These are phyloP conservation scores for Ostrea denselamellosa DNA, from an alignment of 1,140 invertebrate genomes.

Conservation along the genomic window DNA sequence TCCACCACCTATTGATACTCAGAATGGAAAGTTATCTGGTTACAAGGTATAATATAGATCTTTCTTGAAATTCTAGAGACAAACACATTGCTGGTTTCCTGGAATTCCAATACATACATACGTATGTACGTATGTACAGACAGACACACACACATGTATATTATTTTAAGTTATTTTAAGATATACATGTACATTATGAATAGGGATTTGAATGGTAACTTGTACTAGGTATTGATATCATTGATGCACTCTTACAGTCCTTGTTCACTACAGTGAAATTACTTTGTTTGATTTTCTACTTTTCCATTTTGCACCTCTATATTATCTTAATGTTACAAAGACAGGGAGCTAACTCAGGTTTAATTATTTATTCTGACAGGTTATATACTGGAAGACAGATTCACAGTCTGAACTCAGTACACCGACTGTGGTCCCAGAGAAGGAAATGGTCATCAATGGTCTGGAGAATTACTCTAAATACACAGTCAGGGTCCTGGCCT, in stretches of 20 bases:
- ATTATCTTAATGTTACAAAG: neutral
- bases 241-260: too few species aligned
- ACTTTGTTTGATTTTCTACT: too few species aligned
- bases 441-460: slow-evolving; percentile 79
- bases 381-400: neutral
- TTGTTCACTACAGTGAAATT: too few species aligned
- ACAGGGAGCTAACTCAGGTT: neutral
- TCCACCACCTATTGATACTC: slow-evolving; percentile 88
- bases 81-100: too few species aligned
- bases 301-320: neutral
- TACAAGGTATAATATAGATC: slow-evolving; percentile 86
- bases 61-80: neutral
- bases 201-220: too few species aligned
- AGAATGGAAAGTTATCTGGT: slow-evolving; percentile 94
- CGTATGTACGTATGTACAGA: too few species aligned
- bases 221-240: too few species aligned
- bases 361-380: slow-evolving; percentile 4
- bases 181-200: too few species aligned
- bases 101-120: too few species aligned
- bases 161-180: too few species aligned
- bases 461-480: slow-evolving; percentile 97
- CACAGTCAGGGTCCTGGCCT: slow-evolving; percentile 93
- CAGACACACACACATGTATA: too few species aligned
- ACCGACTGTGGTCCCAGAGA: slow-evolving; percentile 55
- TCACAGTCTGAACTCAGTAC: neutral